A percentile compares a stretch with the other conserved stretches of the same genome.
Conservation (phyloP, 2,888 invertebrate species). For the Seira ritae region DNA sequence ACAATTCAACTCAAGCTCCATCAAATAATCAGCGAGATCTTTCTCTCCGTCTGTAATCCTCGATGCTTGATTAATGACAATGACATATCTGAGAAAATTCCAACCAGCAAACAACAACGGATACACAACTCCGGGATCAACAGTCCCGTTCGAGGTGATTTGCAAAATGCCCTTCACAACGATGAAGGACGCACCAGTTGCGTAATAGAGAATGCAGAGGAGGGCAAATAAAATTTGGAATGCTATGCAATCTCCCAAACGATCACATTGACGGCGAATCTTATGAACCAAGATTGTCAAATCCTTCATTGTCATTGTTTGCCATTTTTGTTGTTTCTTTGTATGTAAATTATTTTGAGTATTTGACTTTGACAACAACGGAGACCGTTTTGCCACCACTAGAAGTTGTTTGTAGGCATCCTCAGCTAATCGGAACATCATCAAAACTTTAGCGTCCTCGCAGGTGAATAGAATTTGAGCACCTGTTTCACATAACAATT, state of each 20-base stretch:
- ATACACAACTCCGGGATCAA: neutral
- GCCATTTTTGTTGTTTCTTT: neutral
- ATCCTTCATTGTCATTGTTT: conserved; percentile 1
- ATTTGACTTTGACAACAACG: too few species aligned
- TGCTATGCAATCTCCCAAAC: conserved; percentile 15
- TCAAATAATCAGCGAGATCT: neutral
- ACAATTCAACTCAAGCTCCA: conserved; percentile 2
- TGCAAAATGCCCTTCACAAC: neutral
- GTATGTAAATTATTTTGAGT: too few species aligned
- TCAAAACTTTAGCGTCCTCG: conserved; percentile 15
- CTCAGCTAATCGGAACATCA: conserved; percentile 18
- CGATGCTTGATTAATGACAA: conserved; percentile 23
- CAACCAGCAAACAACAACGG: conserved; percentile 26
- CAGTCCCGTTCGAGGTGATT: neutral
- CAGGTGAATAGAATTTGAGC: too few species aligned
- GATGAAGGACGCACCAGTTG: conserved; percentile 13
- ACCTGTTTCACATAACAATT: too few species aligned
- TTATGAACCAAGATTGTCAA: neutral
- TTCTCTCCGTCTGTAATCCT: conserved; percentile 25
- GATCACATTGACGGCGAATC: conserved; percentile 24
- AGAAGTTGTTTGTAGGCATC: conserved; percentile 27
- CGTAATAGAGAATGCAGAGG: conserved; percentile 20
- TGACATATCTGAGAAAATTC: conserved; percentile 8
- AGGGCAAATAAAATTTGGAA: conserved; percentile 13
- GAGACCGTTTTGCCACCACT: neutral